phyloP scores from a whole-genome alignment of 2,888 invertebrate species.

The Drosophila phalerata region DNA sequence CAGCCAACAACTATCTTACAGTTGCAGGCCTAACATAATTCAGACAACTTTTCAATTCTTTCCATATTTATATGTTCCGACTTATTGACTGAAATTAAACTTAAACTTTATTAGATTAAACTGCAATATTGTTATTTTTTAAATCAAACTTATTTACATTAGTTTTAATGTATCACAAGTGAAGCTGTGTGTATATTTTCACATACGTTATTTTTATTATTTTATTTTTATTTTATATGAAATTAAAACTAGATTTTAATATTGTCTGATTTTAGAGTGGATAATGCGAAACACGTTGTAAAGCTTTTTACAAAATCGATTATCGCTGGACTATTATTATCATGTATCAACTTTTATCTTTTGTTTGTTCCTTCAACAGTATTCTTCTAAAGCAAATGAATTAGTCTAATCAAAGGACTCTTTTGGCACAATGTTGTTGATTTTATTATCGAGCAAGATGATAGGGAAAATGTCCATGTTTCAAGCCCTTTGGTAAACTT shows the following conservation, averaged over 20 bases:
- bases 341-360: not conserved
- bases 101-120: no score
- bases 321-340: not conserved
- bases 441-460: not conserved
- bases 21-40: not conserved
- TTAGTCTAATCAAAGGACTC: conserved; percentile 14
- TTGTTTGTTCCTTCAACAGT: not conserved
- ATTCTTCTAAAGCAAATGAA: not conserved
- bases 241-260: no score
- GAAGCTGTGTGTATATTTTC: no score
- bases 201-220: no score
- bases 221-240: no score
- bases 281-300: not conserved
- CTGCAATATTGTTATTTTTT: no score
- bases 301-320: not conserved
- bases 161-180: no score
- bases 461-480: not conserved
- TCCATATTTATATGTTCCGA: not conserved
- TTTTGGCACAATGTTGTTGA: not conserved
- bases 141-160: no score
- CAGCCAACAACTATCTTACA: not conserved
- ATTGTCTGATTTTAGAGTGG: no score
- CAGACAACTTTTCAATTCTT: not conserved
- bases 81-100: no score
- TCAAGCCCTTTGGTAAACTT: conserved; percentile 10